A percentile compares a stretch with the other conserved stretches of the same genome.
These are phyloP conservation scores for Hedychridium roseum DNA, from an alignment of 2,888 invertebrate species.

Conservation along the genomic window DNA sequence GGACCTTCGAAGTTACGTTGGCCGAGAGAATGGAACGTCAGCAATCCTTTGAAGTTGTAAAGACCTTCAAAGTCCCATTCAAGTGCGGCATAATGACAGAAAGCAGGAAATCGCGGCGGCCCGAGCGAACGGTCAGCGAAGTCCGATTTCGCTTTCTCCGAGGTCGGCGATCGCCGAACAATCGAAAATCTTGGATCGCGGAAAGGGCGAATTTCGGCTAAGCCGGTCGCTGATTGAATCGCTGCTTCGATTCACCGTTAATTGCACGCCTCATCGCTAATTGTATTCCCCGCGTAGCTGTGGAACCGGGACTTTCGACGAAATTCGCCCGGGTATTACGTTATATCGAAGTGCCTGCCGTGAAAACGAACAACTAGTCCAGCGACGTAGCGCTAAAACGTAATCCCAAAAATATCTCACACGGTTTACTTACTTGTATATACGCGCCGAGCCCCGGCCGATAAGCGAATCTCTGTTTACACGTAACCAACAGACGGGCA, in stretches of 20 bases:
- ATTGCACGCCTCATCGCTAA: no score
- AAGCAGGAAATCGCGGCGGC: conserved; percentile 25
- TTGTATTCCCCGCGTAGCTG: no score
- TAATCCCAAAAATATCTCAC: conserved; percentile 32
- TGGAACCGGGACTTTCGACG: no score
- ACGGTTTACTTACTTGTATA: conserved; percentile 19
- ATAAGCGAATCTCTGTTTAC: conserved; percentile 46
- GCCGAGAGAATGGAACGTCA: no score
- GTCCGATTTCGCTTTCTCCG: conserved; percentile 38
- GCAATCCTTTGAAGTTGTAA: conserved; percentile 25
- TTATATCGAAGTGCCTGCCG: no score
- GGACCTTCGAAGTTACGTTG: no score
- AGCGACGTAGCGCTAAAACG: conserved; percentile 30
- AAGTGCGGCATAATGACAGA: conserved; percentile 25
- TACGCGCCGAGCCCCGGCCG: conserved; percentile 32
- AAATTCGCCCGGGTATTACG: no score
- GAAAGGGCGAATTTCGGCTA: no score
- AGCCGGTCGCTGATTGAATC: no score
- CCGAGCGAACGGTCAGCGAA: conserved; percentile 34
- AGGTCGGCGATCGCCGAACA: conserved; percentile 36
- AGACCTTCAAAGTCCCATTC: conserved; percentile 19
- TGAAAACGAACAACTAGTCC: conserved; percentile 26
- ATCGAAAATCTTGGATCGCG: no score
- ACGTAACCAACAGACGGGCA: conserved; percentile 44
- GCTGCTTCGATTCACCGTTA: no score